Percentiles rank a stretch among this genome's conserved stretches.
phyloP scores from a whole-genome alignment of 2,888 invertebrate species.

The Bhutanitis thaidina region DNA sequence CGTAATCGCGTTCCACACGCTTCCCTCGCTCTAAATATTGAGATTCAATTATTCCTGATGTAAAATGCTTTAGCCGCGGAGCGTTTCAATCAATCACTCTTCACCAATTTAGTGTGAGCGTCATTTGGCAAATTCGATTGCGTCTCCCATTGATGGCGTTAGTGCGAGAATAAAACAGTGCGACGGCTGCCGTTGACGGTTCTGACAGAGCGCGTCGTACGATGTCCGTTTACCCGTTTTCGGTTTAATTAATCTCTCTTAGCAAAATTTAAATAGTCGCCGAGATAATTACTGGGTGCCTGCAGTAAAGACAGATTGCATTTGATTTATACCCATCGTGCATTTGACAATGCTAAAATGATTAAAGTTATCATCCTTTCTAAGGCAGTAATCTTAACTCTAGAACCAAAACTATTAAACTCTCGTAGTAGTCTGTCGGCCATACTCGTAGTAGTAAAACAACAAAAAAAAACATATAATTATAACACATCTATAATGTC shows the following conservation, averaged over 20 bases:
- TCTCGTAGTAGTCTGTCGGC: too few species aligned
- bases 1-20: conserved; percentile 22
- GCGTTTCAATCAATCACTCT: conserved; percentile 70
- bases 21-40: conserved; percentile 46
- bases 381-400: too few species aligned
- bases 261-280: conserved; percentile 66
- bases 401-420: too few species aligned
- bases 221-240: conserved; percentile 41
- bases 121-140: conserved; percentile 74
- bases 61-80: conserved; percentile 55
- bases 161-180: conserved; percentile 66
- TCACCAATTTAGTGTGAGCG: conserved; percentile 67
- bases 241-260: conserved; percentile 67
- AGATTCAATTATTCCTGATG: conserved; percentile 56
- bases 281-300: conserved; percentile 41
- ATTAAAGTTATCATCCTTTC: too few species aligned
- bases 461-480: too few species aligned
- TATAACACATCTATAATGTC: too few species aligned
- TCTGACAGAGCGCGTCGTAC: conserved; percentile 51
- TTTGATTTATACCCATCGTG: not conserved
- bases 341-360: not conserved
- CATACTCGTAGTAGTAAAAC: too few species aligned
- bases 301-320: conserved; percentile 1
- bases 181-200: conserved; percentile 65
- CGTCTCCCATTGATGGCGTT: conserved; percentile 57